A percentile compares a stretch with the other conserved stretches of the same genome.
These are phyloP conservation scores for Scaeva pyrastri DNA, from an alignment of 2,888 invertebrate genomes.

Conservation along the genomic window DNA sequence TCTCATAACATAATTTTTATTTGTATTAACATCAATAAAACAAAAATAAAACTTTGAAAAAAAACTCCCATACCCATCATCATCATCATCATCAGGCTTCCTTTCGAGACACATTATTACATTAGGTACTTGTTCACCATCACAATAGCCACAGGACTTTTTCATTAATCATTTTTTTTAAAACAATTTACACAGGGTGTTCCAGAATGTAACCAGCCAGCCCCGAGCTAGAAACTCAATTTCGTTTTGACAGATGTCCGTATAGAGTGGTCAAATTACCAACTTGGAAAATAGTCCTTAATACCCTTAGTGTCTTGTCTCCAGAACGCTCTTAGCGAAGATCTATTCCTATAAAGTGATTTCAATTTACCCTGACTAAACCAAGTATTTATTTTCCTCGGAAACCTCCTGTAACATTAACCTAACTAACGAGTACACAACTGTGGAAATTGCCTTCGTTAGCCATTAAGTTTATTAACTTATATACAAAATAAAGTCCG, in stretches of 20 bases:
- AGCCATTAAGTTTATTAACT: conserved; percentile 12
- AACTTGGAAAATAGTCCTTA: too few species aligned
- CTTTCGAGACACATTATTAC: neutral
- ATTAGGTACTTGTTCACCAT: neutral
- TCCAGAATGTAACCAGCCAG: too few species aligned
- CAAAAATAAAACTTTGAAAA: neutral
- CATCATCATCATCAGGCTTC: neutral
- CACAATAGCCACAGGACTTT: neutral
- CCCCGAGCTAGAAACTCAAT: too few species aligned
- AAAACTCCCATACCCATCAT: neutral
- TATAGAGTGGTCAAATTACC: too few species aligned
- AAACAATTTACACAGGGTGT: too few species aligned
- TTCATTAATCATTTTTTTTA: too few species aligned
- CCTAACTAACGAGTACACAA: neutral
- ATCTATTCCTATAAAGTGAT: too few species aligned
- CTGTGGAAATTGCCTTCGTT: conserved; percentile 16
- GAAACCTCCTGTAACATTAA: neutral
- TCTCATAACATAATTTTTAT: conserved; percentile 3
- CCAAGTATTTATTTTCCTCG: neutral
- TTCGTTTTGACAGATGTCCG: too few species aligned
- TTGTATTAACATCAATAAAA: neutral
- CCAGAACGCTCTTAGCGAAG: too few species aligned
- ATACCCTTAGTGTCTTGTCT: too few species aligned
- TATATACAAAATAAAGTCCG: conserved; percentile 6
- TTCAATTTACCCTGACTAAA: too few species aligned